Conservation (phyloP, 2,113 vertebrate species). For the Symphodus melops region DNA sequence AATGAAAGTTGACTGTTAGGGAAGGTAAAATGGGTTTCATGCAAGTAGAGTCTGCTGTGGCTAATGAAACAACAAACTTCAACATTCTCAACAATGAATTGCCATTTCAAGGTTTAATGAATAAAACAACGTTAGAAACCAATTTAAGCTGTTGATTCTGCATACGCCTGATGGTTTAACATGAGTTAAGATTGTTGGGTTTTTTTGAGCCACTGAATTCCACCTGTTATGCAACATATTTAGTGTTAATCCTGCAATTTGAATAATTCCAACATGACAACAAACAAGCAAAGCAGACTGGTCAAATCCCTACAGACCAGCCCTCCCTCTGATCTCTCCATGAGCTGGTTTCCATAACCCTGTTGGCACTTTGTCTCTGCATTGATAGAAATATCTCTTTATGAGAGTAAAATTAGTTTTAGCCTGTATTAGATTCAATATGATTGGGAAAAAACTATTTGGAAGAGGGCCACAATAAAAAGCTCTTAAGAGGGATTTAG, state of each 20-base stretch:
- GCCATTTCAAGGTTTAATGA: not conserved
- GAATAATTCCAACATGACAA: conserved; percentile 31
- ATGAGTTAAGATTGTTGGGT: conserved; percentile 17
- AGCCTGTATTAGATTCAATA: not conserved
- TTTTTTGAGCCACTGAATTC: conserved; percentile 23
- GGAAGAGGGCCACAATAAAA: conserved; percentile 41
- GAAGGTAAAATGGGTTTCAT: too few relatives aligned
- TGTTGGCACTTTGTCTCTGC: not conserved
- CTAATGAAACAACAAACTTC: too few relatives aligned
- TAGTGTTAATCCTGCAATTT: conserved; percentile 39
- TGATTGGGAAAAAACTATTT: conserved; percentile 28
- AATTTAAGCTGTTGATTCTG: not conserved
- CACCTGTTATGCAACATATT: conserved; percentile 54
- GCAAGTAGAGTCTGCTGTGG: too few relatives aligned
- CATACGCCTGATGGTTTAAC: not conserved
- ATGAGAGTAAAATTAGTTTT: not conserved
- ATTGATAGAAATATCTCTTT: not conserved
- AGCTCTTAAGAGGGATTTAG: conserved; percentile 61
- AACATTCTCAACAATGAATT: not conserved
- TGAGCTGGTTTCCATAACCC: not conserved
- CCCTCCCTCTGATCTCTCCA: not conserved
- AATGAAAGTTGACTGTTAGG: too few relatives aligned
- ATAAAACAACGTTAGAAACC: not conserved
- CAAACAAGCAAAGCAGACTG: conserved; percentile 23
- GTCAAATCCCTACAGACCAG: not conserved